These are phyloP conservation scores for Habrosyne pyritoides DNA, from an alignment of 2,888 invertebrate species.

Conservation along the genomic window DNA sequence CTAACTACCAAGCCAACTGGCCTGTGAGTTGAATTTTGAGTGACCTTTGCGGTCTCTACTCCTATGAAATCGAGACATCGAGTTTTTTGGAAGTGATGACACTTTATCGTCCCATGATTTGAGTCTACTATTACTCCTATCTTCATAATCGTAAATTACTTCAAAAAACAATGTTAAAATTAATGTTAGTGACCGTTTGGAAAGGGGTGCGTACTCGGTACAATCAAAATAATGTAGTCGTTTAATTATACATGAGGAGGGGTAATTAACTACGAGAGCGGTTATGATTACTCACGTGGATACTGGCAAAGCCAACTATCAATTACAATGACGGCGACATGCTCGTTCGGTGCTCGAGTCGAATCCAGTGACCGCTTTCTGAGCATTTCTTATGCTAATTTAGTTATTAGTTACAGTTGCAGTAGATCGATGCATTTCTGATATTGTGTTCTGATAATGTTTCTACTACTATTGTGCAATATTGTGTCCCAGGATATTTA, in stretches of 20 bases:
- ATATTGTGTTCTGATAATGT: not conserved
- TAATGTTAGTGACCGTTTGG: not conserved
- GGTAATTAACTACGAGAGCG: conserved; percentile 68
- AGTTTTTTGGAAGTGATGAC: too few species aligned
- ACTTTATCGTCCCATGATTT: too few species aligned
- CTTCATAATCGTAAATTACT: not conserved
- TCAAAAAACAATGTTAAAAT: not conserved
- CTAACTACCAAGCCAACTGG: too few species aligned
- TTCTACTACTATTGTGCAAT: not conserved
- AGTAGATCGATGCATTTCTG: not conserved
- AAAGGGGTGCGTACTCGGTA: conserved; percentile 10
- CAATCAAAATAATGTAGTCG: conserved; percentile 48
- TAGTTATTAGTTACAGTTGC: not conserved
- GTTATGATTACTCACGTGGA: conserved; percentile 73
- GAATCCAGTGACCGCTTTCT: conserved; percentile 27
- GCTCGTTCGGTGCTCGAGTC: conserved; percentile 30
- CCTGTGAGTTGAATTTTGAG: too few species aligned
- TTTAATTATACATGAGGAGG: conserved; percentile 50
- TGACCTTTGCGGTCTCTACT: too few species aligned
- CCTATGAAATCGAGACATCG: too few species aligned
- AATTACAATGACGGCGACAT: conserved; percentile 70
- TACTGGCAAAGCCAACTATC: conserved; percentile 66
- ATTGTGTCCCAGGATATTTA: too few species aligned
- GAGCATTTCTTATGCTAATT: conserved; percentile 31
- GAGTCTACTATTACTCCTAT: too few species aligned